phyloP scores from a whole-genome alignment of 2,797 vertebrate genomes.

The Urosaurus nigricauda region DNA sequence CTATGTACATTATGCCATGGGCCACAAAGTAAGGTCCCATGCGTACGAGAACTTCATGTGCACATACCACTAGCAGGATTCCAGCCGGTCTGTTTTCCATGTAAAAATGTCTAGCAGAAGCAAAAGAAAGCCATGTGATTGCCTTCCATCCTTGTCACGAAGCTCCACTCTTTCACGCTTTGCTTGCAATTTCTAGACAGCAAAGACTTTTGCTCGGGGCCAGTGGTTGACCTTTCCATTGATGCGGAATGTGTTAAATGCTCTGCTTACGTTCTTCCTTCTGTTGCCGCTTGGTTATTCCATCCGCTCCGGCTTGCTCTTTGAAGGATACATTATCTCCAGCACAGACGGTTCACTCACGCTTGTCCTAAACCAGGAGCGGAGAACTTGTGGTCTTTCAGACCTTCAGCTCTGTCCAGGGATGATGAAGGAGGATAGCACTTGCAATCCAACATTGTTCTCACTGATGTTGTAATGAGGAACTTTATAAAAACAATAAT shows the following conservation, averaged over 20 bases:
- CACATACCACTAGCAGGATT: too few relatives aligned
- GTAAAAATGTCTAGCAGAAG: background rate
- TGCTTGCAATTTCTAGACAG: background rate
- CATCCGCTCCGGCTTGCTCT: background rate
- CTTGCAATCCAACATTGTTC: too few relatives aligned
- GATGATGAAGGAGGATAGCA: too few relatives aligned
- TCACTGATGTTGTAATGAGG: background rate
- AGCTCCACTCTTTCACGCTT: background rate
- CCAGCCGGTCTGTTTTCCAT: too few relatives aligned
- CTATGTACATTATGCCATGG: too few relatives aligned
- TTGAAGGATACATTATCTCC: background rate
- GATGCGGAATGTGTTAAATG: slow-evolving; percentile 21
- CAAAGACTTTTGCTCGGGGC: slow-evolving; percentile 16
- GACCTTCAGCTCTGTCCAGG: background rate
- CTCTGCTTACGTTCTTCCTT: slow-evolving; percentile 11
- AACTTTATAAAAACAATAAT: too few relatives aligned
- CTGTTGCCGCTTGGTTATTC: background rate
- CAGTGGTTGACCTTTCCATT: slow-evolving; percentile 1
- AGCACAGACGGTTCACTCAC: background rate
- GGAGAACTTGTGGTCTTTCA: background rate
- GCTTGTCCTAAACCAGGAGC: background rate
- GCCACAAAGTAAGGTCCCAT: too few relatives aligned
- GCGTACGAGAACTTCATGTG: too few relatives aligned
- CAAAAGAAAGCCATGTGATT: background rate
- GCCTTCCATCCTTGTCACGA: background rate